phyloP scores from a whole-genome alignment of 2,113 vertebrate species.

The Corythornis vintsioides region DNA sequence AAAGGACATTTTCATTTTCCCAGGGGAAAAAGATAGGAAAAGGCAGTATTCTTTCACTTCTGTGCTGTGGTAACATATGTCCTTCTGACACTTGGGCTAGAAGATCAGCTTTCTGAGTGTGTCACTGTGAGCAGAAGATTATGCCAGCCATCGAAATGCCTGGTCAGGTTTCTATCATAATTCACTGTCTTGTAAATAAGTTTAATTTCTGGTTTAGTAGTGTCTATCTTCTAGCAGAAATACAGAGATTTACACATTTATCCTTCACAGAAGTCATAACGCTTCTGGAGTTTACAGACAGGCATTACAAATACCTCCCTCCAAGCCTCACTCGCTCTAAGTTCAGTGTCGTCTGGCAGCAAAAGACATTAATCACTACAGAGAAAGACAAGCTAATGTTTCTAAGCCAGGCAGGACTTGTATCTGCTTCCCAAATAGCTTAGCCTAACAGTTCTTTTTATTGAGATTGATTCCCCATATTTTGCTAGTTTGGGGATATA shows the following conservation, averaged over 20 bases:
- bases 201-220: conserved; percentile 40
- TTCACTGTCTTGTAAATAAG: conserved; percentile 28
- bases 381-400: conserved; percentile 48
- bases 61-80: not conserved
- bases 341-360: conserved; percentile 48
- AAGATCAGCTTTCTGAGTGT: not conserved
- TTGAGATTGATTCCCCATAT: conserved; percentile 69
- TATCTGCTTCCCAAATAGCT: conserved; percentile 65
- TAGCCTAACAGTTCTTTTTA: conserved; percentile 69
- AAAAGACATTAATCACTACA: conserved; percentile 53
- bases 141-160: not conserved
- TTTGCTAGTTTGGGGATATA: conserved; percentile 55
- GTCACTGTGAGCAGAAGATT: not conserved
- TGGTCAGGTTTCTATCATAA: conserved; percentile 10
- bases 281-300: conserved; percentile 11
- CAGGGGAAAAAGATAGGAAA: not conserved
- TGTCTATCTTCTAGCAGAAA: conserved; percentile 31
- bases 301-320: conserved; percentile 44
- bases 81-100: not conserved
- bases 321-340: not conserved
- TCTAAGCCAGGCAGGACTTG: conserved; percentile 50
- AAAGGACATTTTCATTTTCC: not conserved
- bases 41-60: not conserved
- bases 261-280: not conserved
- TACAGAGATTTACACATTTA: conserved; percentile 28